Conservation (phyloP, 1,140 invertebrate genomes). For the Cotesia glomerata region DNA sequence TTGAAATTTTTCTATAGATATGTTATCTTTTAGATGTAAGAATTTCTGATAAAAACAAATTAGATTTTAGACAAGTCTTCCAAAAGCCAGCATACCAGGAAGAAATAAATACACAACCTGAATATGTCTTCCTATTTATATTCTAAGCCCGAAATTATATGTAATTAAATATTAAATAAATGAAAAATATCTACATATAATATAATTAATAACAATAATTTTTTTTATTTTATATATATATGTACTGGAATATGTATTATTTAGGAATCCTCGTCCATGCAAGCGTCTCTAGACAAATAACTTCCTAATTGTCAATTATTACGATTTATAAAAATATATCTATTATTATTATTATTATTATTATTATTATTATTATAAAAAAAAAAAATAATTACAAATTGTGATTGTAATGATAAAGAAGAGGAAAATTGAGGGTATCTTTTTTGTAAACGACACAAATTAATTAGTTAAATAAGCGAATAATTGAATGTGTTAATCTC, state of each 20-base stretch:
- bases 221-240: not conserved
- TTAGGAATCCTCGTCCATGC: not conserved
- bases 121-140: not conserved
- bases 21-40: not conserved
- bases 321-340: not conserved
- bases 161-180: not conserved
- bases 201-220: not conserved
- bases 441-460: slow-evolving; percentile 1
- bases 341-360: not conserved
- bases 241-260: not conserved
- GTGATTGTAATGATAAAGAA: not conserved
- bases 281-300: not conserved
- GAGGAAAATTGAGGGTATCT: slow-evolving; percentile 2
- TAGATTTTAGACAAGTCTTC: not conserved
- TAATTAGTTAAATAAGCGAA: slow-evolving; percentile 1
- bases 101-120: slow-evolving; percentile 8
- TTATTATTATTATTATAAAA: not conserved
- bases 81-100: not conserved
- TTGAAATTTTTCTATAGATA: no score
- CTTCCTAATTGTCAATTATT: slow-evolving; percentile 11
- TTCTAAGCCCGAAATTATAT: not conserved
- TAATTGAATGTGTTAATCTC: slow-evolving; percentile 12
- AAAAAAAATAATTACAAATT: slow-evolving; percentile 1
- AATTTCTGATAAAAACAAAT: slow-evolving; percentile 10
- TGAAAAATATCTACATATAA: not conserved